Evolutionary conservation across 2,113 vertebrate species (phyloP).

Genomic region (Hyla sarda): DNA sequence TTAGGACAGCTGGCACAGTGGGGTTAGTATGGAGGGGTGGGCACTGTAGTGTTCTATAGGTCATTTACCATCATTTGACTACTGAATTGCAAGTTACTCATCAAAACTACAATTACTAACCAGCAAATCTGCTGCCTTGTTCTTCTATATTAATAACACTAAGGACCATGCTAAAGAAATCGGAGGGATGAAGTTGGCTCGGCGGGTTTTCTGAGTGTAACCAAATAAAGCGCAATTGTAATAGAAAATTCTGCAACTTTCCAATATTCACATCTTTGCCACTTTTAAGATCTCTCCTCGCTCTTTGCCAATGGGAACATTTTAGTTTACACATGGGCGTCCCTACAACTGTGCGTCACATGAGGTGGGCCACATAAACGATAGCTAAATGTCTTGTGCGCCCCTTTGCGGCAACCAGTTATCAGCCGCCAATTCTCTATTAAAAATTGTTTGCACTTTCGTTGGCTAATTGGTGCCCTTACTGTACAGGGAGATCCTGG

Average conservation of each 20-base stretch:
- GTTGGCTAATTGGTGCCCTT: too few species aligned
- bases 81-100: too few species aligned
- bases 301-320: neutral
- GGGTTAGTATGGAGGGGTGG: conserved; percentile 62
- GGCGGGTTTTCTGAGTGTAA: neutral
- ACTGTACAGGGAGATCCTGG: too few species aligned
- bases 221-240: neutral
- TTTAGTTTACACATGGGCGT: too few species aligned
- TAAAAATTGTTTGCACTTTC: too few species aligned
- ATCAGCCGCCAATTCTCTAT: too few species aligned
- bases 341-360: too few species aligned
- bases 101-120: neutral
- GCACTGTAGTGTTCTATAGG: conserved; percentile 43
- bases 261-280: too few species aligned
- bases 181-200: neutral
- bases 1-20: neutral
- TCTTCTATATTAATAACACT: neutral
- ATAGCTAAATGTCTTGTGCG: too few species aligned
- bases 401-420: too few species aligned
- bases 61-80: neutral
- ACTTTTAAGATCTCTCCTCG: neutral
- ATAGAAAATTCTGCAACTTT: neutral
- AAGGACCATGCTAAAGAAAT: neutral
- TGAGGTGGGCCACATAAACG: too few species aligned
- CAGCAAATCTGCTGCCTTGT: neutral